These are phyloP conservation scores for Solenopsis fugax DNA, from an alignment of 1,140 invertebrate species.

Conservation along the genomic window DNA sequence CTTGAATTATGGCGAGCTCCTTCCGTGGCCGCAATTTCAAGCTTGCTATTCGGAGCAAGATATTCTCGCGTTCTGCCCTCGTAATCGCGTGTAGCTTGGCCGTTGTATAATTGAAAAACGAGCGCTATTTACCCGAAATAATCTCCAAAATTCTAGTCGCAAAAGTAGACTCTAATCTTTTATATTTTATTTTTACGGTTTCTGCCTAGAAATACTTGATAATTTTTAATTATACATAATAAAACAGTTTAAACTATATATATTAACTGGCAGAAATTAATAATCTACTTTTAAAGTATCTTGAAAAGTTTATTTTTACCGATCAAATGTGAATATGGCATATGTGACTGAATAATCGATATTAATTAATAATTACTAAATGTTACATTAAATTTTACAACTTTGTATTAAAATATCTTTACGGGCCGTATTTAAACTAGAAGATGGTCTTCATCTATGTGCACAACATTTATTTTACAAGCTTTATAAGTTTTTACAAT, in stretches of 20 bases:
- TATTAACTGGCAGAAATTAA: not conserved
- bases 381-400: not conserved
- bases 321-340: not conserved
- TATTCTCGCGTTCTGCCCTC: conserved; percentile 13
- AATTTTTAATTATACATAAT: not conserved
- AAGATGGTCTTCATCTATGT: conserved; percentile 1
- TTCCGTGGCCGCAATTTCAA: conserved; percentile 41
- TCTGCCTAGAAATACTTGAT: not conserved
- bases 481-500: conserved; percentile 53
- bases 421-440: conserved; percentile 25
- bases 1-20: conserved; percentile 27
- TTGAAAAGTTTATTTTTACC: not conserved
- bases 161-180: not conserved
- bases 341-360: not conserved
- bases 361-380: not conserved
- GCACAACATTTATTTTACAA: conserved; percentile 44
- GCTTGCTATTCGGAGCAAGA: conserved; percentile 26
- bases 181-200: not conserved
- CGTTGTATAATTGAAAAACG: conserved; percentile 36
- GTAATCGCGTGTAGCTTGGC: conserved; percentile 26
- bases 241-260: not conserved
- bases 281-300: not conserved
- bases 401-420: conserved; percentile 25
- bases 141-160: not conserved
- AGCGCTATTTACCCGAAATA: not conserved